Base-by-base conservation (phyloP, 35 echinoderm and acorn worm species). In the Nesometra sesokonis region DNA sequence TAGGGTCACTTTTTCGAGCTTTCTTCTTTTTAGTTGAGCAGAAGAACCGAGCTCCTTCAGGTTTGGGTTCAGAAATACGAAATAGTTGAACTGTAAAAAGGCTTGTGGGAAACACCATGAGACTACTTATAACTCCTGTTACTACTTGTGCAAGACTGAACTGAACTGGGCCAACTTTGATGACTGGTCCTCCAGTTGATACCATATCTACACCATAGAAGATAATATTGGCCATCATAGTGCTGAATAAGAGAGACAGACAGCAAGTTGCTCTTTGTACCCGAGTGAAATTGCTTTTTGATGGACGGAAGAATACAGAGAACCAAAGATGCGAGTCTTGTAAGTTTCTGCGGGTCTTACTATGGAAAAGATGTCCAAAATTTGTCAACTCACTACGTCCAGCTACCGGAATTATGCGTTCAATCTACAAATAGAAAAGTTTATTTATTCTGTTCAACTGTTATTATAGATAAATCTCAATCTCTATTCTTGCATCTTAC, bases 151-250 rank as follows among this genome's bases (percentile, higher is more conserved):
- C 87, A 5, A 88, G 39, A 0, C 89, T 89, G 52, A 99, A 80
- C 36, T 90, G 87, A 35, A 99, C 84, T 46, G 96, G 92, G 43
- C 96, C 96, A 0, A 99, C 5, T 38, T 86, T 92, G 40, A 91
- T 82, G 15, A 35, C 76, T 35, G 77, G 86, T 46, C 47, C 78
- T 7, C 87, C 84, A 31, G 84, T 37, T 2, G 38, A 38, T n/a
- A 77, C 46, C 32, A 91, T 79, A 77, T 88, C 86, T 33, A 94
- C 87, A 36, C 87, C 84, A 77, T 99, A 99, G 36, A 99, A 99
- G 85, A 99, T 92, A 36, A 99, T 99, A 37, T 99, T 99, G 31
- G 96, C 93, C 96, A 99, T 99, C 96, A 99, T 99, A 7, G 96
- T 91, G 5, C 89, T 89, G 87, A 99, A 99, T 77, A 99, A 88